These are phyloP conservation scores for Nebria salina DNA, from an alignment of 2,888 invertebrate species.

Conservation along the genomic window DNA sequence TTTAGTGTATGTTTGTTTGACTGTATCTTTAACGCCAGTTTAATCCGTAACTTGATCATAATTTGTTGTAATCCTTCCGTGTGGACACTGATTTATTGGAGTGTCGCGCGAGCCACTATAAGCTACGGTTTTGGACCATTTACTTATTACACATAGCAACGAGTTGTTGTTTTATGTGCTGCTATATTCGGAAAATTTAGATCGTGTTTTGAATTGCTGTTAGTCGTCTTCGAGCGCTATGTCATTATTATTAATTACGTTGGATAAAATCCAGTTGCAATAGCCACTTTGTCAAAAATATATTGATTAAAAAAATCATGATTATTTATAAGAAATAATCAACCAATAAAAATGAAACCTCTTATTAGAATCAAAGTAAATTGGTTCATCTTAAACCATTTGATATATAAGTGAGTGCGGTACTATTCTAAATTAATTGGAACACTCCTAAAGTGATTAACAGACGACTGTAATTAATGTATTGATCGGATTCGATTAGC, in stretches of 20 bases:
- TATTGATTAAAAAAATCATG: no score
- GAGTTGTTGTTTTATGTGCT: background rate
- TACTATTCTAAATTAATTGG: constrained; percentile 39
- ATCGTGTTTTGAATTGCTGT: background rate
- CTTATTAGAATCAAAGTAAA: background rate
- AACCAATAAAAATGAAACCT: background rate
- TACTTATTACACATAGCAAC: background rate
- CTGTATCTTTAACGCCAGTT: constrained; percentile 38
- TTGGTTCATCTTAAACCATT: background rate
- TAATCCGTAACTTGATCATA: constrained; percentile 45
- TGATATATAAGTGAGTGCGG: background rate
- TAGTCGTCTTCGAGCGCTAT: background rate
- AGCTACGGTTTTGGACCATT: background rate
- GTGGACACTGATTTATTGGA: constrained; percentile 29
- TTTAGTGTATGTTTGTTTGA: constrained; percentile 42
- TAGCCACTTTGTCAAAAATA: no score
- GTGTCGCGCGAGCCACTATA: background rate
- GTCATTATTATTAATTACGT: background rate
- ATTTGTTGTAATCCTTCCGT: constrained; percentile 37
- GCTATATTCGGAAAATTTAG: background rate
- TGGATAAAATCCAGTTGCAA: no score
- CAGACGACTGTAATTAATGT: constrained; percentile 43
- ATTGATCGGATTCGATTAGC: constrained; percentile 45
- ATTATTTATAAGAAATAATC: no score
- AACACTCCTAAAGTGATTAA: constrained; percentile 45